These are phyloP conservation scores for Spizaetus ornatus DNA, from an alignment of 2,113 vertebrate species.

Conservation along the genomic window DNA sequence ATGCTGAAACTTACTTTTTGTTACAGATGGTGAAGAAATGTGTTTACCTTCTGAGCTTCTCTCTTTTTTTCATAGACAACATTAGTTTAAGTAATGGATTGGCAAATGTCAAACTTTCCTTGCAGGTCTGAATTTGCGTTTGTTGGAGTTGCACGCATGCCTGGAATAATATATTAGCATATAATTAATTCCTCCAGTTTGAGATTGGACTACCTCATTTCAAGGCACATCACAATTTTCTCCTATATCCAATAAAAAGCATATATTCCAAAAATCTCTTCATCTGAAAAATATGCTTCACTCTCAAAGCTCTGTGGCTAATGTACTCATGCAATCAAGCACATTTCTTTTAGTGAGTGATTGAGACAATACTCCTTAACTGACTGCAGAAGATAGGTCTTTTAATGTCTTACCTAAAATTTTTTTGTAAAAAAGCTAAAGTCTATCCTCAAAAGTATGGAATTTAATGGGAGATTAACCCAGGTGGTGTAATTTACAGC, in stretches of 20 bases:
- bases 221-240: not conserved
- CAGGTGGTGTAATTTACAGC: not conserved
- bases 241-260: not conserved
- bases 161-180: not conserved
- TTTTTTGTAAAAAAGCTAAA: not conserved
- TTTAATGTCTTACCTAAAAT: not conserved
- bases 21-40: not conserved
- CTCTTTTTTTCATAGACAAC: not conserved
- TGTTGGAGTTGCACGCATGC: not conserved
- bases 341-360: not conserved
- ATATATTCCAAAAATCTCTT: not conserved
- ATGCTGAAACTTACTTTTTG: not conserved
- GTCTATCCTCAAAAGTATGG: not conserved
- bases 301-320: not conserved
- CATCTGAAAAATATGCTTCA: not conserved
- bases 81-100: not conserved
- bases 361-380: not conserved
- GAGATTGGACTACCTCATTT: not conserved
- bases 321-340: not conserved
- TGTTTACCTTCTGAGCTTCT: not conserved
- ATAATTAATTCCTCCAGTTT: not conserved
- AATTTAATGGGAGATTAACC: slow-evolving; percentile 21
- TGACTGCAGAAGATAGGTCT: not conserved
- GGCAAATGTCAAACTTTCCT: not conserved
- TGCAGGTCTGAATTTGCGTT: not conserved